A percentile compares a stretch with the other conserved stretches of the same genome.
These are phyloP conservation scores for Xiphorhynchus erythropygius DNA, from an alignment of 2,797 vertebrate genomes.

Conservation along the genomic window DNA sequence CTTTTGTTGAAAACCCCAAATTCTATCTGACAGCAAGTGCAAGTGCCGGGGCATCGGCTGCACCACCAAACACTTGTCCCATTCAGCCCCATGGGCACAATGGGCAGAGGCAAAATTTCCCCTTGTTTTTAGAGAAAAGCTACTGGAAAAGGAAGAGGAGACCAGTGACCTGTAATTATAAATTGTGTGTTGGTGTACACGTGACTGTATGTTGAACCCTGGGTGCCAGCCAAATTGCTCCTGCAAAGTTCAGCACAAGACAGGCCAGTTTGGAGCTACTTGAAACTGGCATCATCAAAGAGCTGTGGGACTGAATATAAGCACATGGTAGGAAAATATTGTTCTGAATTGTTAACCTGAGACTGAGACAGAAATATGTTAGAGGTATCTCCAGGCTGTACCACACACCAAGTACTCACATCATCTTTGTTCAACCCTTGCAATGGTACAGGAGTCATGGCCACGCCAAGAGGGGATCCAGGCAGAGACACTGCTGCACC, in stretches of 20 bases:
- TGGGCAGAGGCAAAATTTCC: not conserved
- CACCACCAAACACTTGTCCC: accelerated
- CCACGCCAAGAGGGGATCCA: not conserved
- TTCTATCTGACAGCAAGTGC: accelerated
- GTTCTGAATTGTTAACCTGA: not conserved
- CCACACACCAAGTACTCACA: accelerated
- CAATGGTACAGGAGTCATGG: accelerated
- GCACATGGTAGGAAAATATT: not conserved
- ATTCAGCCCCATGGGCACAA: not conserved
- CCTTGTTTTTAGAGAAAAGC: not conserved
- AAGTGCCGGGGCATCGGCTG: accelerated
- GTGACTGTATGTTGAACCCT: not conserved
- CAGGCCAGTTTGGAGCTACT: not conserved
- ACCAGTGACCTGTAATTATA: not conserved
- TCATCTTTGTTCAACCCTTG: not conserved
- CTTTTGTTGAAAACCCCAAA: not conserved
- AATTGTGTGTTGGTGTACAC: accelerated
- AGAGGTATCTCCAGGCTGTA: not conserved
- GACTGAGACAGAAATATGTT: accelerated
- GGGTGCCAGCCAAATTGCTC: not conserved
- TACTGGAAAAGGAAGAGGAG: not conserved
- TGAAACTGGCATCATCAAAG: not conserved
- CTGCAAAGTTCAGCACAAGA: not conserved
- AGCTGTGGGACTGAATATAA: not conserved
- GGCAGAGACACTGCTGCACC: not conserved